phyloP scores from a whole-genome alignment of 2,797 vertebrate species.

The Microctenopoma stevenorrisi region DNA sequence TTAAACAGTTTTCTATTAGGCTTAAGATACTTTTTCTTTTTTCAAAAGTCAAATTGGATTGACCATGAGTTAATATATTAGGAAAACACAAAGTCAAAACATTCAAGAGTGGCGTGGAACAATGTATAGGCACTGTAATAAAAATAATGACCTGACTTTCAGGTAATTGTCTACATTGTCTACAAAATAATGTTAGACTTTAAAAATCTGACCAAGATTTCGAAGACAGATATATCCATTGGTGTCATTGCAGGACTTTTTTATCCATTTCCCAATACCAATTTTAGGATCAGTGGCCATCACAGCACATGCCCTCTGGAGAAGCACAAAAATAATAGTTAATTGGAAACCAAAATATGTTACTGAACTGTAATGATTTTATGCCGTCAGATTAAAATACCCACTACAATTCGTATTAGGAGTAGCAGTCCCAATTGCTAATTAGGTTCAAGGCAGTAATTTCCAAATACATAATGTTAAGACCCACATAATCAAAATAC shows the following conservation, averaged over 20 bases:
- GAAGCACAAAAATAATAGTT: not conserved
- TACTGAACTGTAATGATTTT: not conserved
- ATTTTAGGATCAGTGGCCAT: not conserved
- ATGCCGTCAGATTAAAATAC: not conserved
- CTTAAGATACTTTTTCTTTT: too few relatives aligned
- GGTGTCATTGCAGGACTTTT: constrained; percentile 55
- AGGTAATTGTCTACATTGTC: not conserved
- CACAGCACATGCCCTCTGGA: constrained; percentile 24
- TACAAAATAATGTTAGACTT: not conserved
- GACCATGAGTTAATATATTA: too few relatives aligned
- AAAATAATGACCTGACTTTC: not conserved
- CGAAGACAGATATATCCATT: constrained; percentile 64
- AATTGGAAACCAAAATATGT: not conserved
- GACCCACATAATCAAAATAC: not conserved
- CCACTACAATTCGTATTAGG: not conserved
- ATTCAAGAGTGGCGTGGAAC: too few relatives aligned
- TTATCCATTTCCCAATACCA: constrained; percentile 52
- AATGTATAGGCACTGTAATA: too few relatives aligned
- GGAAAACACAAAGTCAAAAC: too few relatives aligned
- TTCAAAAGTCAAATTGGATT: too few relatives aligned
- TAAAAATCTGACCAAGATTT: constrained; percentile 55
- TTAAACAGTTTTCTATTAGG: too few relatives aligned
- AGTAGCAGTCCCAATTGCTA: not conserved
- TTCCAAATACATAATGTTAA: not conserved
- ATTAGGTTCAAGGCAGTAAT: not conserved